Conservation (phyloP, 2,113 vertebrate species). For the Cinclus mexicanus region DNA sequence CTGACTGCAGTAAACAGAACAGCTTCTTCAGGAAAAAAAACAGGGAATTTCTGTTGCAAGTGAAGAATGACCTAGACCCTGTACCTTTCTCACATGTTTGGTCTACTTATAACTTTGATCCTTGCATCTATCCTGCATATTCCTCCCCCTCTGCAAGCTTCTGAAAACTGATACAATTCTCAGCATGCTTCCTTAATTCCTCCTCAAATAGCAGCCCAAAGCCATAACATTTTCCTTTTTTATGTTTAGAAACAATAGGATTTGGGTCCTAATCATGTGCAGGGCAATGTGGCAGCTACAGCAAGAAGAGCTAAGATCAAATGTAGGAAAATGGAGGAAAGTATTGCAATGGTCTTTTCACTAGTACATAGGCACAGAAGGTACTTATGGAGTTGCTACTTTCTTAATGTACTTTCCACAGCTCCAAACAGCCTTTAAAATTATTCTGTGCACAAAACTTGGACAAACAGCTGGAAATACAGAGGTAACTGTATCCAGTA, state of each 20-base stretch:
- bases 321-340: background rate
- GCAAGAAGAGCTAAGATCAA: background rate
- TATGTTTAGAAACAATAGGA: background rate
- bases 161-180: background rate
- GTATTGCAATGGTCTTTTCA: background rate
- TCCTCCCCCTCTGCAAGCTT: background rate
- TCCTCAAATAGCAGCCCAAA: background rate
- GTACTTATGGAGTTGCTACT: background rate
- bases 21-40: background rate
- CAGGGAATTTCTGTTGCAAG: background rate
- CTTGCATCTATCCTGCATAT: background rate
- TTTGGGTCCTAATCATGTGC: background rate
- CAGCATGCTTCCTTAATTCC: background rate
- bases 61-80: background rate
- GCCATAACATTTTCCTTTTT: background rate
- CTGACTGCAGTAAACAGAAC: background rate
- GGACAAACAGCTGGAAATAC: background rate
- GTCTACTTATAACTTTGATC: background rate
- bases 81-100: background rate
- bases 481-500: background rate
- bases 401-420: conserved; percentile 23
- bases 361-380: background rate
- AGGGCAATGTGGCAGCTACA: background rate
- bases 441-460: background rate
- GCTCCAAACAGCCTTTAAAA: background rate